Conservation (phyloP, 1,140 invertebrate species). For the Pissodes strobi region DNA sequence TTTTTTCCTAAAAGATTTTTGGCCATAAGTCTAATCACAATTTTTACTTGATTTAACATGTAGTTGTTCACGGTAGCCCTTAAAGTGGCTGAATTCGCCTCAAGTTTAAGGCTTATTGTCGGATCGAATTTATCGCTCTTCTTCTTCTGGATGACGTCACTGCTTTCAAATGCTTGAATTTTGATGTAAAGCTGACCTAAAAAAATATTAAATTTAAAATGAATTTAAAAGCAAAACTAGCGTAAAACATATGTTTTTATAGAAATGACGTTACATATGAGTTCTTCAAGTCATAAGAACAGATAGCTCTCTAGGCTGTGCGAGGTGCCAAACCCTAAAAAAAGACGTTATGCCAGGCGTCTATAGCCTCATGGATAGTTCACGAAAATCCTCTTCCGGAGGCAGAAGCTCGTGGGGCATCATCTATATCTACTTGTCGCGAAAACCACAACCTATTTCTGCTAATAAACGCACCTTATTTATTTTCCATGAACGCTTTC, state of each 20-base stretch:
- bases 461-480: no score
- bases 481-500: no score
- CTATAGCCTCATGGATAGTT: no score
- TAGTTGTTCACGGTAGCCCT: conserved; percentile 61
- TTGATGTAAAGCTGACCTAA: conserved; percentile 72
- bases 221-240: background rate
- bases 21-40: conserved; percentile 48
- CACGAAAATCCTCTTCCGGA: no score
- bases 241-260: background rate
- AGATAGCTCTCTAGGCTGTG: no score
- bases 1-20: conserved; percentile 61
- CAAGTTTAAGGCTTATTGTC: conserved; percentile 64
- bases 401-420: no score
- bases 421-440: no score
- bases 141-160: conserved; percentile 73
- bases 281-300: no score
- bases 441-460: no score
- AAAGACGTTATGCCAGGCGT: no score
- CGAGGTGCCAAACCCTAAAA: no score
- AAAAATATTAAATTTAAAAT: conserved; percentile 26
- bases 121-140: conserved; percentile 74
- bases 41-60: conserved; percentile 55
- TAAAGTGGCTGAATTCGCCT: conserved; percentile 52
- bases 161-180: conserved; percentile 71
- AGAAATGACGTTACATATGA: no score